A percentile compares a stretch with the other conserved stretches of the same genome.
Evolutionary conservation across 2,797 vertebrate genomes (phyloP).

Genomic region (Leptoclinus maculatus): DNA sequence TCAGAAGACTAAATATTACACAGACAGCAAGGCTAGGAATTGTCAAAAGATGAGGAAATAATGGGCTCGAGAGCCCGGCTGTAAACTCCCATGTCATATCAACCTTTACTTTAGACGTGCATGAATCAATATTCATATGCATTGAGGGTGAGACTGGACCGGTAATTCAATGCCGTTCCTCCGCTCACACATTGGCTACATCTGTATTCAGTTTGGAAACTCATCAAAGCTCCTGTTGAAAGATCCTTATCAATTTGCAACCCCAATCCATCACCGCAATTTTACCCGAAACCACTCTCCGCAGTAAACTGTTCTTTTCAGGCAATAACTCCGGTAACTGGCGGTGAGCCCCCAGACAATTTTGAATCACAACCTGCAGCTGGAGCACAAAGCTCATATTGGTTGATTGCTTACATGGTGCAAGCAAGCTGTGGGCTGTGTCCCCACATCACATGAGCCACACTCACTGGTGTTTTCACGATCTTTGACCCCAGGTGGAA

Average conservation of each 20-base stretch:
- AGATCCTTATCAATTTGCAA: conserved; percentile 75
- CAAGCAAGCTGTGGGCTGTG: conserved; percentile 45
- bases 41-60: conserved; percentile 56
- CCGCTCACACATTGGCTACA: conserved; percentile 36
- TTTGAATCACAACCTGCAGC: conserved; percentile 71
- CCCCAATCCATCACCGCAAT: conserved; percentile 72
- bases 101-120: conserved; percentile 45
- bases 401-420: conserved; percentile 54
- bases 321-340: conserved; percentile 75
- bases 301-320: conserved; percentile 72
- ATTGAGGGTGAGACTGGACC: conserved; percentile 14
- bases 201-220: conserved; percentile 67
- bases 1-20: conserved; percentile 58
- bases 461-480: conserved; percentile 29
- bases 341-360: conserved; percentile 73
- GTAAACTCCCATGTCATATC: conserved; percentile 40
- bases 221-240: conserved; percentile 60
- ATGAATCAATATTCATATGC: conserved; percentile 62
- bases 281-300: conserved; percentile 64
- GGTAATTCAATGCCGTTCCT: conserved; percentile 37
- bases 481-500: conserved; percentile 35
- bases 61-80: conserved; percentile 27
- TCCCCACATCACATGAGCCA: conserved; percentile 52
- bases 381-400: conserved; percentile 73
- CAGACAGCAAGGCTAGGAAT: conserved; percentile 28